phyloP scores from a whole-genome alignment of 2,888 invertebrate species.

The Argyresthia goedartella region DNA sequence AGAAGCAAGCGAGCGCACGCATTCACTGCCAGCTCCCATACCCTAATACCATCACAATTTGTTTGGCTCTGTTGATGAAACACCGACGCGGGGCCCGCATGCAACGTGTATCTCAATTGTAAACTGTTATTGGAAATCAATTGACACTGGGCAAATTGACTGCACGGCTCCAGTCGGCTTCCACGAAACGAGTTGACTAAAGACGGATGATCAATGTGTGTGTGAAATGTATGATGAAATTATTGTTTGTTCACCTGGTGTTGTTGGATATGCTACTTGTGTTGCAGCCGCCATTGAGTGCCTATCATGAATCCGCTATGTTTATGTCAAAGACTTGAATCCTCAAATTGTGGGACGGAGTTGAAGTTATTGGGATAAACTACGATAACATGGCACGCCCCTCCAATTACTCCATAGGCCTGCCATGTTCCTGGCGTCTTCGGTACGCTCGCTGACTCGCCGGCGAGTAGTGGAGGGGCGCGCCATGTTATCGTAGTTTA shows the following conservation, averaged over 20 bases:
- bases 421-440: too few relatives aligned
- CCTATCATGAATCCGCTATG: not conserved
- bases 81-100: constrained; percentile 60
- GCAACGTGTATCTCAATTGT: constrained; percentile 54
- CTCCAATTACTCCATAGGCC: too few relatives aligned
- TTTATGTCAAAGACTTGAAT: too few relatives aligned
- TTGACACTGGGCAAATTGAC: constrained; percentile 49
- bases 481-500: too few relatives aligned
- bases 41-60: constrained; percentile 34
- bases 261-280: too few relatives aligned
- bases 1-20: too few relatives aligned
- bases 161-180: constrained; percentile 34
- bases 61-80: constrained; percentile 50
- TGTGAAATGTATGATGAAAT: not conserved
- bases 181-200: constrained; percentile 29
- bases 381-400: too few relatives aligned
- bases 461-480: too few relatives aligned
- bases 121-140: constrained; percentile 66
- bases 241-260: not conserved
- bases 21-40: too few relatives aligned
- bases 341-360: too few relatives aligned
- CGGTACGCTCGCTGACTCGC: too few relatives aligned
- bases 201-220: not conserved
- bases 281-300: not conserved
- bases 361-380: too few relatives aligned